Conservation (phyloP, 2,888 invertebrate species). For the Xanthorhoe spadicearia region DNA sequence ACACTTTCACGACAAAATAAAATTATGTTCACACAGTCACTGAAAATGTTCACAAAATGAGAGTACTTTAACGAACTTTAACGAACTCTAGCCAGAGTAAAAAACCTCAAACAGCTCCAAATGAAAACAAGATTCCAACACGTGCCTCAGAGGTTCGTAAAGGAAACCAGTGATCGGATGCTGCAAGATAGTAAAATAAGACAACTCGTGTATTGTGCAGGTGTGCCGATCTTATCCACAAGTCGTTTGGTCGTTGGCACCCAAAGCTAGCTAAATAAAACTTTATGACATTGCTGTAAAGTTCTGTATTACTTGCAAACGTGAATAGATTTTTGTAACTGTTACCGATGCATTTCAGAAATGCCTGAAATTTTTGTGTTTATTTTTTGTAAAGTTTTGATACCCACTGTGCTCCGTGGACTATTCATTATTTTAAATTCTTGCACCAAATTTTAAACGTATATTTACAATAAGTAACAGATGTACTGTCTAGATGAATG, state of each 20-base stretch:
- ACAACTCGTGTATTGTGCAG: slow-evolving; percentile 26
- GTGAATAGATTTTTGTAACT: slow-evolving; percentile 7
- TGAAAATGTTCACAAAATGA: neutral
- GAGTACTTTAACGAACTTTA: neutral
- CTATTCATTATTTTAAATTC: too few species aligned
- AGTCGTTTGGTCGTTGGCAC: slow-evolving; percentile 26
- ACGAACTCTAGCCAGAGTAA: neutral
- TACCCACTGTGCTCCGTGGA: neutral
- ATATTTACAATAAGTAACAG: too few species aligned
- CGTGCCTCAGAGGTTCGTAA: slow-evolving; percentile 24
- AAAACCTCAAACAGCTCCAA: slow-evolving; percentile 26
- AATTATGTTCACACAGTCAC: neutral
- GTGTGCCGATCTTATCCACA: slow-evolving; percentile 25
- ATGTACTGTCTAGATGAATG: too few species aligned
- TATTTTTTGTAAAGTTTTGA: neutral
- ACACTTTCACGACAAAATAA: neutral
- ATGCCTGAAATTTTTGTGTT: neutral
- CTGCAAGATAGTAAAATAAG: slow-evolving; percentile 27
- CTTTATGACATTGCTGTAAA: slow-evolving; percentile 16
- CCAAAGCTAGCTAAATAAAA: slow-evolving; percentile 13
- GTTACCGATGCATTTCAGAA: slow-evolving; percentile 3
- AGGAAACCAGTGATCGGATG: slow-evolving; percentile 24
- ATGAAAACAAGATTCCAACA: slow-evolving; percentile 47
- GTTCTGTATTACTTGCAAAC: slow-evolving; percentile 3
- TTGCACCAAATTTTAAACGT: too few species aligned